phyloP scores from a whole-genome alignment of 2,888 invertebrate species.

The Campoplex capitator region DNA sequence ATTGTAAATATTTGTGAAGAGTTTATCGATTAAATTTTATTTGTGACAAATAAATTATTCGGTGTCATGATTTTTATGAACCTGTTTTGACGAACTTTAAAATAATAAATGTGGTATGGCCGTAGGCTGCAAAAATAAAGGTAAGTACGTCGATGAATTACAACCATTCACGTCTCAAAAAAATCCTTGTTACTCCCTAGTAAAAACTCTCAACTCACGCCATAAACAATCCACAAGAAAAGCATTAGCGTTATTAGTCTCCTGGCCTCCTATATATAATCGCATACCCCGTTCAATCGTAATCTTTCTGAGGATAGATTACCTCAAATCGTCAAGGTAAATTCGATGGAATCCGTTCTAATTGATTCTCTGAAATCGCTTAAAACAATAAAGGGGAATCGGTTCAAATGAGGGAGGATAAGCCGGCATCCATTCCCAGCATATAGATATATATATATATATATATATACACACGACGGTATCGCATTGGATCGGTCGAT shows the following conservation, averaged over 20 bases:
- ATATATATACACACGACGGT: conserved; percentile 26
- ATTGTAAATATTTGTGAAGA: conserved; percentile 83
- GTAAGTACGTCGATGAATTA: not conserved
- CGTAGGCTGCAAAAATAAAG: not conserved
- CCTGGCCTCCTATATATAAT: not conserved
- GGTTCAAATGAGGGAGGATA: conserved; percentile 41
- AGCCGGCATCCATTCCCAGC: conserved; percentile 51
- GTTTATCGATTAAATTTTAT: conserved; percentile 81
- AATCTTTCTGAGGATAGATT: not conserved
- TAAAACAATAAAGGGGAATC: conserved; percentile 72
- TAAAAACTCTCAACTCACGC: not conserved
- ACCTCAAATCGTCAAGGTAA: conserved; percentile 55
- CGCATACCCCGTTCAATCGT: not conserved
- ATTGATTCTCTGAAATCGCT: conserved; percentile 70
- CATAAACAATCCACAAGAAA: not conserved
- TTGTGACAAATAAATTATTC: conserved; percentile 48
- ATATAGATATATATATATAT: conserved; percentile 13
- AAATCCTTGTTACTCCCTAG: not conserved
- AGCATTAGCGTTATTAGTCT: not conserved
- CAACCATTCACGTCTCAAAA: not conserved
- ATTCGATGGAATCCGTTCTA: conserved; percentile 65
- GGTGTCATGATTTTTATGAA: not conserved
- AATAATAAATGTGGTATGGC: not conserved
- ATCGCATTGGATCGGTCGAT: conserved; percentile 53
- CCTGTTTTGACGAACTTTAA: not conserved